Base-by-base conservation (phyloP, 2,797 vertebrate genomes). In the Enoplosus armatus region DNA sequence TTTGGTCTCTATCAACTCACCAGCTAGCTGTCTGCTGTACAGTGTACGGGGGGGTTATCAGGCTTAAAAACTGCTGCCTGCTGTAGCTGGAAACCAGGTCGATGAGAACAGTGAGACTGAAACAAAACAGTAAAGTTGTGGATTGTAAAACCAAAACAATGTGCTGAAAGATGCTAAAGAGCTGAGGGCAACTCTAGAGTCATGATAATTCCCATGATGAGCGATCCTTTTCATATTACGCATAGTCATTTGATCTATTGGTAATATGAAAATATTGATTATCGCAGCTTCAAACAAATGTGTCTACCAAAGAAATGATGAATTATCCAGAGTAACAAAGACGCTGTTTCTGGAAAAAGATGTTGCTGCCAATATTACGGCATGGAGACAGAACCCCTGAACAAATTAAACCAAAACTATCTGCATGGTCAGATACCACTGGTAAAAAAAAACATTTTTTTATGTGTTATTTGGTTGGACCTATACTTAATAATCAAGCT, bases 361-460 rank as follows among this genome's bases (percentile, higher is more conserved):
- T 26, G 31, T n/a, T 27, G 33, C 64, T 58, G 18, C 22, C 8
- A 47, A 8, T 47, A 8, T 82, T 51, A 62, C 66, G 45, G 26
- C 56, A 10, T 1, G 39, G 33, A 68, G 50, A 48, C 54, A 69
- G 53, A 65, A 58, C 45, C n/a, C 22, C 31, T 8, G 14, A 73
- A 60, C 33, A 66, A 77, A 84, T 72, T 10, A 59, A 71, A 72
- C n/a, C 27, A 33, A 50, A 76, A 55, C 29, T 66, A 71, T 68
- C 27, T 51, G 54, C 43, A 45, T 58, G 41, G 47, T 63, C 69
- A 33, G 39, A 51, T 27, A 43, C 12, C 39, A 56, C 56, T 20
- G 39, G 27, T 27, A 10, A 56, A 39, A 16, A 37, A 9, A 11
- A 9, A 33, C 2, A 31, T 54, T 10, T n/a, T 8, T 64, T 43